A percentile compares a stretch with the other conserved stretches of the same genome.
phyloP scores from a whole-genome alignment of 1,140 invertebrate genomes.

The Drosophila paulistorum region DNA sequence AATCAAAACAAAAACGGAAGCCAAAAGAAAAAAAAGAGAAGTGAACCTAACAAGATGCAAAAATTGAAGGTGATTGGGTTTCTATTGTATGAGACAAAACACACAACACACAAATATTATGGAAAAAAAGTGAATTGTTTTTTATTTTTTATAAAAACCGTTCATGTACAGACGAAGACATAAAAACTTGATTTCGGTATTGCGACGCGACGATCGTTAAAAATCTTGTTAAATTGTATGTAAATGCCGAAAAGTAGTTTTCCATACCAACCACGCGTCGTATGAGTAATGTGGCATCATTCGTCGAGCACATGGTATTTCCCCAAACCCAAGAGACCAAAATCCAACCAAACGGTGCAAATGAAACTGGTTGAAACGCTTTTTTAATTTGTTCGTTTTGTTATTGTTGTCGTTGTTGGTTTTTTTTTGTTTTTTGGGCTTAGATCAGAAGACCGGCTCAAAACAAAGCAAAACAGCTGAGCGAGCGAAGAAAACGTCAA shows the following conservation, averaged over 20 bases:
- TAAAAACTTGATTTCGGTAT: constrained; percentile 6
- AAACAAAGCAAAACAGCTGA: constrained; percentile 57
- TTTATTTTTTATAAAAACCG: neutral
- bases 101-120: constrained; percentile 9
- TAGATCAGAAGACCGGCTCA: constrained; percentile 55
- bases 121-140: constrained; percentile 20
- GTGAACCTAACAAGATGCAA: neutral
- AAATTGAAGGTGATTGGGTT: constrained; percentile 62
- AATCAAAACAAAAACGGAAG: constrained; percentile 23
- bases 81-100: constrained; percentile 34
- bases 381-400: neutral
- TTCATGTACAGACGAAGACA: constrained; percentile 7
- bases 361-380: neutral
- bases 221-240: constrained; percentile 21
- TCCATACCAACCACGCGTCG: constrained; percentile 44
- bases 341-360: constrained; percentile 31
- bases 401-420: neutral
- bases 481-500: constrained; percentile 15
- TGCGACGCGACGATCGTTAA: constrained; percentile 29
- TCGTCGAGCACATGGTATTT: constrained; percentile 30
- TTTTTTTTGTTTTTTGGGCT: constrained; percentile 19
- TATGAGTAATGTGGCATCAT: constrained; percentile 55
- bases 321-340: constrained; percentile 19
- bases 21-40: too few relatives aligned
- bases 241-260: constrained; percentile 55